Conservation (phyloP, 1,140 invertebrate species). For the Pentalonia nigronervosa region DNA sequence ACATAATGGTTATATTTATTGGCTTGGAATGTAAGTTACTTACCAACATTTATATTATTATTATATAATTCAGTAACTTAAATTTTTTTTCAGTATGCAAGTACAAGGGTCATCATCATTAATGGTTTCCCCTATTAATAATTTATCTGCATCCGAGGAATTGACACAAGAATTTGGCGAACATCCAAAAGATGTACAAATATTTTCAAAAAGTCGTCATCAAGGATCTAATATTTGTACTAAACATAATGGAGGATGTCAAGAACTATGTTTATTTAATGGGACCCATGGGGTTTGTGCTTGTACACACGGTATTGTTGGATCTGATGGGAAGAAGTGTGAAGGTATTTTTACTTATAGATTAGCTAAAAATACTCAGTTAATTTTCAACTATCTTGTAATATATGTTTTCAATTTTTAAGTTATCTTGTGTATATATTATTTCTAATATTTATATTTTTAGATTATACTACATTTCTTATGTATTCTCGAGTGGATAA, state of each 20-base stretch:
- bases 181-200: slow-evolving; percentile 74
- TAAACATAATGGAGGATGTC: slow-evolving; percentile 78
- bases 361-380: neutral
- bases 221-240: slow-evolving; percentile 74
- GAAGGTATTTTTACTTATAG: slow-evolving; percentile 65
- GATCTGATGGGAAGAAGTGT: slow-evolving; percentile 71
- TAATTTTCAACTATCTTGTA: neutral
- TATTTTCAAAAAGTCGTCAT: slow-evolving; percentile 69
- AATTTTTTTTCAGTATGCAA: slow-evolving; percentile 56
- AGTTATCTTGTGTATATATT: neutral
- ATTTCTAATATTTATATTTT: slow-evolving; percentile 60
- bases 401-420: neutral
- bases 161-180: slow-evolving; percentile 72
- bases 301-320: slow-evolving; percentile 77
- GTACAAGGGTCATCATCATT: slow-evolving; percentile 30
- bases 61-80: slow-evolving; percentile 28
- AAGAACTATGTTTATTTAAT: slow-evolving; percentile 80
- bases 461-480: slow-evolving; percentile 78
- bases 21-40: slow-evolving; percentile 68
- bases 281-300: slow-evolving; percentile 74
- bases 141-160: slow-evolving; percentile 68
- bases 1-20: slow-evolving; percentile 67
- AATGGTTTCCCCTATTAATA: slow-evolving; percentile 70
- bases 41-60: slow-evolving; percentile 31
- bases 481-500: slow-evolving; percentile 77